Evolutionary conservation across 2,113 vertebrate genomes (phyloP).

Genomic region (Bufo bufo): DNA sequence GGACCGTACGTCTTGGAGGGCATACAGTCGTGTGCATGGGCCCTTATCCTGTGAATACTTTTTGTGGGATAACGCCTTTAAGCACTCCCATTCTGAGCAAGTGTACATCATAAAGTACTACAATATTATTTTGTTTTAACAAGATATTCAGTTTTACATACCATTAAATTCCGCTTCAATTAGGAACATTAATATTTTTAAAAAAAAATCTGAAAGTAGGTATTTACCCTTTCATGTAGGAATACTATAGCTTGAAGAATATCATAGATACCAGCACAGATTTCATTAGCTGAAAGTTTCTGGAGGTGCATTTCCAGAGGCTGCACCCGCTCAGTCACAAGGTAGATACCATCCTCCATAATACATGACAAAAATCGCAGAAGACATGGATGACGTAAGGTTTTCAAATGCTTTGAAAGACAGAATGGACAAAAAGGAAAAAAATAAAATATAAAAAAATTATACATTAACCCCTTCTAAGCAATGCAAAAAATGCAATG

Average conservation of each 20-base stretch:
- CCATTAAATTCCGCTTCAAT: too few relatives aligned
- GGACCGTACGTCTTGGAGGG: too few relatives aligned
- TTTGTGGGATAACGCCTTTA: too few relatives aligned
- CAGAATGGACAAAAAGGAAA: slow-evolving; percentile 35
- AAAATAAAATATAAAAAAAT: background rate
- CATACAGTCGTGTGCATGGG: too few relatives aligned
- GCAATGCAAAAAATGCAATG: too few relatives aligned
- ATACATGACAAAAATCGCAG: slow-evolving; percentile 93
- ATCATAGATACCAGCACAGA: slow-evolving; percentile 94
- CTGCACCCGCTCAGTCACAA: slow-evolving; percentile 90
- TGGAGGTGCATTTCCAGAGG: slow-evolving; percentile 84
- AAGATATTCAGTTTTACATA: too few relatives aligned
- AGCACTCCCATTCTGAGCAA: too few relatives aligned
- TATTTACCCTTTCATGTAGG: slow-evolving; percentile 90
- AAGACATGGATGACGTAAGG: slow-evolving; percentile 91
- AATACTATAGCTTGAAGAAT: slow-evolving; percentile 89
- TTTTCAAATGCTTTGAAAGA: slow-evolving; percentile 89
- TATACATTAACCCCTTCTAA: too few relatives aligned
- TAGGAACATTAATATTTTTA: too few relatives aligned
- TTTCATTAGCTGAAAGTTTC: slow-evolving; percentile 82
- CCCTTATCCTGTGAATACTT: too few relatives aligned
- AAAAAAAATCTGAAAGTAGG: background rate
- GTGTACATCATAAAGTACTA: too few relatives aligned
- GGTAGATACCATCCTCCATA: slow-evolving; percentile 88
- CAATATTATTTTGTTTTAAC: too few relatives aligned